These are phyloP conservation scores for Synergus japonicus DNA, from an alignment of 2,888 invertebrate genomes.

Conservation along the genomic window DNA sequence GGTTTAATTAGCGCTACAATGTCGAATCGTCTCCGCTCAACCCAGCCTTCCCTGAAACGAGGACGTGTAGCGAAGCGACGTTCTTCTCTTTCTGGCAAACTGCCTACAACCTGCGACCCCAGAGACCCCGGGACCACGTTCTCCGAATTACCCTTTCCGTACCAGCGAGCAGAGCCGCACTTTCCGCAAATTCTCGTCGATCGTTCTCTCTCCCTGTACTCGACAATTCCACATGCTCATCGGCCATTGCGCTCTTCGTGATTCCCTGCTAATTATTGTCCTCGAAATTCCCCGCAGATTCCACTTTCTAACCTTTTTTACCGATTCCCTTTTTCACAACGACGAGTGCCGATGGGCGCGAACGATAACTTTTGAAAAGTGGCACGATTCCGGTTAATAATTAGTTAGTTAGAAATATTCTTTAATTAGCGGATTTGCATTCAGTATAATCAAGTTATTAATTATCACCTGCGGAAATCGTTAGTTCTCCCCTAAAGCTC, in stretches of 20 bases:
- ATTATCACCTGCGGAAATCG: slow-evolving; percentile 28
- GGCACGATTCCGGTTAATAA: slow-evolving; percentile 24
- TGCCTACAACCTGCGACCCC: slow-evolving; percentile 74
- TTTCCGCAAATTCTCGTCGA: slow-evolving; percentile 71
- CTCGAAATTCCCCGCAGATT: slow-evolving; percentile 23
- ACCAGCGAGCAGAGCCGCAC: slow-evolving; percentile 68
- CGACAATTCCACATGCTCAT: slow-evolving; percentile 33
- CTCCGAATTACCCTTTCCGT: slow-evolving; percentile 74
- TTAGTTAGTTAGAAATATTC: slow-evolving; percentile 24
- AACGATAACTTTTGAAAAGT: slow-evolving; percentile 49
- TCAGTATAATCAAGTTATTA: slow-evolving; percentile 24
- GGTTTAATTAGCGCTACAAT: slow-evolving; percentile 75
- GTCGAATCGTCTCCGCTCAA: slow-evolving; percentile 63
- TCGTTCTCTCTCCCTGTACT: slow-evolving; percentile 27
- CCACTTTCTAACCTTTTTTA: not conserved
- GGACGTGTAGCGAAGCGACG: slow-evolving; percentile 53
- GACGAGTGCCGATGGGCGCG: slow-evolving; percentile 38
- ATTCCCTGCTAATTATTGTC: slow-evolving; percentile 28
- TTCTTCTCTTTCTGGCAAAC: slow-evolving; percentile 70
- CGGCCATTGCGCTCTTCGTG: slow-evolving; percentile 13
- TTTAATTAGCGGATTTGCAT: slow-evolving; percentile 29
- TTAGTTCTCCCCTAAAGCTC: slow-evolving; percentile 25
- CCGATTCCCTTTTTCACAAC: slow-evolving; percentile 46
- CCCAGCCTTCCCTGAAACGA: slow-evolving; percentile 47
- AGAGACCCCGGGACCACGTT: slow-evolving; percentile 71